Evolutionary conservation across 2,888 invertebrate species (phyloP), one percentile per base, ranked within the genome.

Genomic region (Mylabris sibirica): DNA sequence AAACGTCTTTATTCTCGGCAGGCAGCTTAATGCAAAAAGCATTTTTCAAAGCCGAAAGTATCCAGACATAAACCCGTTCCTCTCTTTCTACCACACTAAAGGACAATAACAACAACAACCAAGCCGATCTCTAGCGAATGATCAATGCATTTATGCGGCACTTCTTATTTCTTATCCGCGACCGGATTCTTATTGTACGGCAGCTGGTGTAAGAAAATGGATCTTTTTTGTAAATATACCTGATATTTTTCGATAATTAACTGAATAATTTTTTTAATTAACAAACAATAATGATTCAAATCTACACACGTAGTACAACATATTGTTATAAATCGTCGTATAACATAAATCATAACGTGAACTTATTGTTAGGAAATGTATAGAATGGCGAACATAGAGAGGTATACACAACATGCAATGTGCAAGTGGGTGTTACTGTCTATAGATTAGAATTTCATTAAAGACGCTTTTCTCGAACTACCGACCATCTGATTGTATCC

Each of bases 61-160:
- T 80, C 79, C 78, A 79, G 78, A 77, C 78, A 75, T 79, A 83
- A 83, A 83, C 81, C 79, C 82, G 83, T 83, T 83, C 4, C 80
- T 79, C 78, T 79, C 77, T 53, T 22, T 53, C 53, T 22, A 78
- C 77, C 71, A 73, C 11, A 78, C 77, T 72, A 73, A 75, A 74
- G 77, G 78, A 75, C 73, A 67, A 72, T 71, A 67, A 65, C 70
- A 75, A 76, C 77, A 57, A 57, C 53, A 57, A 24, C 57, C 17
- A 24, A 72, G 71, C 74, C 73, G 72, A 74, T 69, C 75, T 73
- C 75, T 73, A 72, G 70, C 72, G 78, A 78, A 79, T 82, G 83
- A 82, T 83, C 80, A 82, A 83, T 83, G 82, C 82, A 83, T 82
- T 82, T 82, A 83, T 82, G 81, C 82, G 80, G 80, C 81, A 82